Base-by-base conservation (phyloP, 2,888 invertebrate species). In the Ormia ochracea region DNA sequence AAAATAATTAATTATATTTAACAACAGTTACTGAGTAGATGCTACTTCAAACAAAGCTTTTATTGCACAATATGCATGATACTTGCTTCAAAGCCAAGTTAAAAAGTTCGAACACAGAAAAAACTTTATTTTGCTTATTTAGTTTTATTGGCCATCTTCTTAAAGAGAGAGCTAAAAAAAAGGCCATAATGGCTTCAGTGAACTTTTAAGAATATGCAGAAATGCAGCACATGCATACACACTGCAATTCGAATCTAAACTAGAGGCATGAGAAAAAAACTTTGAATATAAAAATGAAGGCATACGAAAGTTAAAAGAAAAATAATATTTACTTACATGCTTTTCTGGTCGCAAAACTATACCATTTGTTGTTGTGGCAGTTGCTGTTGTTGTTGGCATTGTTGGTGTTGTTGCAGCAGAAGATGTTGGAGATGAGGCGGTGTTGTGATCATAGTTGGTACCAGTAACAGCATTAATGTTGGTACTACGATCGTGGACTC, bases 301-400 rank as follows among this genome's bases (percentile, higher is more conserved):
- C 5, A 17, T 26, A 14, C n/a, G 59, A 38, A 58, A 43, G 45
- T 58, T 36, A 41, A 63, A 56, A 58, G 14, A 61, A 33, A 78
- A 63, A 31, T 69, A 66, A 72, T 73, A 63, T 78, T 81, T 73
- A 88, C 90, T 90, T 85, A 90, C 90, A 86, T 89, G 90, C 83
- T 90, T 90, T 85, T 89, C 87, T 43, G 89, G 90, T 83, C 87
- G 87, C 77, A 88, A 85, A 84, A 89, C 87, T 83, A 88, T 85
- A 82, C 85, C 88, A 81, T 83, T 85, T 75, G 83, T 45, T 45
- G 80, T 45, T 65, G 82, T 12, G 54, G 83, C 45, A 81, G 80
- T 38, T 76, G 81, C 38, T 76, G 81, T 17, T 23, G 12, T 26
- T n/a, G n/a, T n/a, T n/a, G n/a, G n/a, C n/a, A n/a, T n/a, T n/a